Evolutionary conservation across 1,140 invertebrate species (phyloP).

Genomic region (Glomeris maerens): DNA sequence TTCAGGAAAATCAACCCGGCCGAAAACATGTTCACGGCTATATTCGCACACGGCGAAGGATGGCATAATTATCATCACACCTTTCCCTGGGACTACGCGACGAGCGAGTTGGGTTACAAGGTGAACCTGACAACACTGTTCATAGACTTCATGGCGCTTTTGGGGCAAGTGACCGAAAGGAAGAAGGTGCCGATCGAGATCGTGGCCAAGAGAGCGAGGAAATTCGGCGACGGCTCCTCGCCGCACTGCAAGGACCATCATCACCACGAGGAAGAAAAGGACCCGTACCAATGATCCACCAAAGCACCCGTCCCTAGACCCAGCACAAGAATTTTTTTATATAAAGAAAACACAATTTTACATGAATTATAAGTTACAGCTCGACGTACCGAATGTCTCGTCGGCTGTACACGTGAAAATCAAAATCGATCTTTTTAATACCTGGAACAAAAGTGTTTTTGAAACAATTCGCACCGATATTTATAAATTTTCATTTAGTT

Average conservation of each 20-base stretch:
- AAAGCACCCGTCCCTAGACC: constrained; percentile 11
- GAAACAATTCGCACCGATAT: too few relatives aligned
- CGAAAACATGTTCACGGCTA: constrained; percentile 35
- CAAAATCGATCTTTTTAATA: too few relatives aligned
- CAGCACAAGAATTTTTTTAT: constrained; percentile 27
- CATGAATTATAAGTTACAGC: too few relatives aligned
- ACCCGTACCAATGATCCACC: constrained; percentile 14
- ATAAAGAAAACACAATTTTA: constrained; percentile 40
- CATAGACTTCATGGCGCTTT: constrained; percentile 42
- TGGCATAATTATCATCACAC: constrained; percentile 66
- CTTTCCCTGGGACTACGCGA: constrained; percentile 60
- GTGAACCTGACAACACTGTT: constrained; percentile 37
- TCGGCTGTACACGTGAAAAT: too few relatives aligned
- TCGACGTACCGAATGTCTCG: too few relatives aligned
- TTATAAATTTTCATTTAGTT: too few relatives aligned
- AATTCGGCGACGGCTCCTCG: constrained; percentile 46
- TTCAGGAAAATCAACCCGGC: constrained; percentile 34
- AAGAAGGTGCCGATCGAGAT: constrained; percentile 32
- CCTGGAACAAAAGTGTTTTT: too few relatives aligned
- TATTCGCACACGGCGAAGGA: constrained; percentile 41
- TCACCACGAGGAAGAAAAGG: background rate
- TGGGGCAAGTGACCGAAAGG: constrained; percentile 48
- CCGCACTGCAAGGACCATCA: background rate
- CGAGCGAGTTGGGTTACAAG: constrained; percentile 44
- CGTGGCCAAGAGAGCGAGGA: constrained; percentile 31